Conservation (phyloP, 2,113 vertebrate species). For the Chaetops frenatus region DNA sequence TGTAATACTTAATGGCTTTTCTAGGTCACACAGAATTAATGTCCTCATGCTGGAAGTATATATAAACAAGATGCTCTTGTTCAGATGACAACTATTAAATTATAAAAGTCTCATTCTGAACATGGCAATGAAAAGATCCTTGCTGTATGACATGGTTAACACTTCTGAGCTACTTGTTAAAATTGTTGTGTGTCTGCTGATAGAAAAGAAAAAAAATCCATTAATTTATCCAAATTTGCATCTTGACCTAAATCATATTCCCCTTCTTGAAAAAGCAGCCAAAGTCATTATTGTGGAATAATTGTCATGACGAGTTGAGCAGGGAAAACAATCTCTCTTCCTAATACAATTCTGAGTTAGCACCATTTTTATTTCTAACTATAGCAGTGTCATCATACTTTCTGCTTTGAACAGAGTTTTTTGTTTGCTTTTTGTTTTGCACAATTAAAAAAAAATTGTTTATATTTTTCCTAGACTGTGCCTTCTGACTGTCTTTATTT, state of each 20-base stretch:
- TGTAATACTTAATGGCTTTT: constrained; percentile 50
- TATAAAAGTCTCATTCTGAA: background rate
- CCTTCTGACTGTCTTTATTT: background rate
- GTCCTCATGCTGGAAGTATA: constrained; percentile 7
- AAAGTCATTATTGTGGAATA: background rate
- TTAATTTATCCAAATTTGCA: constrained; percentile 5
- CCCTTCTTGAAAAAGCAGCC: background rate
- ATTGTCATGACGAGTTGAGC: background rate
- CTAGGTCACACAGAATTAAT: constrained; percentile 39
- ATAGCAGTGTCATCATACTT: background rate
- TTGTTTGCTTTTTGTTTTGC: background rate
- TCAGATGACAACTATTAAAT: constrained; percentile 10
- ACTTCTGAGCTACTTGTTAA: constrained; percentile 14
- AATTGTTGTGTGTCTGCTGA: background rate
- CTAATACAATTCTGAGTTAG: background rate
- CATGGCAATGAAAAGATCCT: background rate
- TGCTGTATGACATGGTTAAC: constrained; percentile 19
- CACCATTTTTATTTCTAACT: constrained; percentile 15
- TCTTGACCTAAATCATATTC: constrained; percentile 14
- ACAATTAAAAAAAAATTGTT: background rate
- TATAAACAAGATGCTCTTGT: background rate
- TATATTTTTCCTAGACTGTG: background rate
- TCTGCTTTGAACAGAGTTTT: background rate
- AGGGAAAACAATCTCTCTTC: background rate
- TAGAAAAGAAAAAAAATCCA: background rate